These are phyloP conservation scores for Cricetomys ansorgei DNA, from an alignment of 2,113 vertebrate genomes.

Conservation along the genomic window DNA sequence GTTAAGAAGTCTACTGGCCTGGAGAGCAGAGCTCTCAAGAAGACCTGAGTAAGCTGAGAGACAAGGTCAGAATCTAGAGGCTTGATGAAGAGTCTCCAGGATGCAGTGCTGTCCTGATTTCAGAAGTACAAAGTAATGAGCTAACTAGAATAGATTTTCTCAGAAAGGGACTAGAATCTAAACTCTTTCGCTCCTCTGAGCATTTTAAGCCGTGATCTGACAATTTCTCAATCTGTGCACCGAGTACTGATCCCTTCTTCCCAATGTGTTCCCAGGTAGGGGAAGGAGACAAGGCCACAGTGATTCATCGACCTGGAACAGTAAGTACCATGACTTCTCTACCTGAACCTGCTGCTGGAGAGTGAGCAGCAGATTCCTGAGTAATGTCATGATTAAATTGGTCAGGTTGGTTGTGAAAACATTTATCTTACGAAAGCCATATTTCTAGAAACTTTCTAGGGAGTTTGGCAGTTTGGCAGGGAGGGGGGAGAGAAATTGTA, in stretches of 20 bases:
- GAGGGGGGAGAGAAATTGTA: not conserved
- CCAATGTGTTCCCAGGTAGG: not conserved
- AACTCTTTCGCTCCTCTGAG: not conserved
- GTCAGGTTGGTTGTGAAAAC: not conserved
- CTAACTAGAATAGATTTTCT: constrained; percentile 34
- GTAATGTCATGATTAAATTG: not conserved
- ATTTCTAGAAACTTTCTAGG: not conserved
- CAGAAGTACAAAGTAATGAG: not conserved
- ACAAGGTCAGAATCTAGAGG: not conserved
- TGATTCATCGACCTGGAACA: not conserved
- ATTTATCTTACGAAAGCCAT: not conserved
- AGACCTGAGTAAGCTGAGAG: not conserved
- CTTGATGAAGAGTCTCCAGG: not conserved
- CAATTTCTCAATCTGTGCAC: not conserved
- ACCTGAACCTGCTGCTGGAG: not conserved
- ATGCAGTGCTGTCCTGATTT: not conserved
- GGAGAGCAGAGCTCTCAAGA: not conserved
- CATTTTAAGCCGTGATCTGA: not conserved
- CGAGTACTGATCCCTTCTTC: not conserved
- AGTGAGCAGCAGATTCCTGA: not conserved
- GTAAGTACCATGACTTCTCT: not conserved
- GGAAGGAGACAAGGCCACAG: not conserved
- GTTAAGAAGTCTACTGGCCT: not conserved
- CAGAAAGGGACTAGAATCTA: constrained; percentile 16
- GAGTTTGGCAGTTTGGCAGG: not conserved